Evolutionary conservation across 2,113 vertebrate species (phyloP), one percentile per base, ranked within the genome.

Genomic region (Epinephelus moara): DNA sequence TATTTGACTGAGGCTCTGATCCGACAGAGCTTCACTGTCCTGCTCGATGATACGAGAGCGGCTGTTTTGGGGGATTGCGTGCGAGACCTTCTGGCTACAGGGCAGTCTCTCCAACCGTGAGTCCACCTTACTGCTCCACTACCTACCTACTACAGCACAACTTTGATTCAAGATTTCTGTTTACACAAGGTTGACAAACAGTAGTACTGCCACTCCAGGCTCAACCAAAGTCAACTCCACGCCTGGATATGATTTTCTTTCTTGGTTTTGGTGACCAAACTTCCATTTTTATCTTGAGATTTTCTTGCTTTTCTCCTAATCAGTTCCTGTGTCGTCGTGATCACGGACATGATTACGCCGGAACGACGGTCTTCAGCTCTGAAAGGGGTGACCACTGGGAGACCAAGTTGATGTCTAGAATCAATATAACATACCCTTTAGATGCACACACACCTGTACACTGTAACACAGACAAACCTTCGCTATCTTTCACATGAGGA

Each of bases 171-270:
- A 45, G 80, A 61, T 82, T 84, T 81, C 56, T 0, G 19, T 87
- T 84, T 83, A 82, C 80, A 76, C 73, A 49, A 62, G 40, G 56
- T 69, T 78, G 80, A 81, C 76, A 53, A 50, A 72, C 67, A 61
- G 71, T 60, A 55, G 70, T 72, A 84, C 88, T 88, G 87, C 85
- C 82, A 77, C 78, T 82, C 74, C 67, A 68, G 89, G 74, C 75
- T 87, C 25, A 86, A 88, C 87, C 88, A 92, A 89, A 88, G 88
- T 82, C 82, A 50, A 42, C 73, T 61, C 69, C 68, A 70, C 70
- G 25, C 61, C 80, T 66, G 75, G 57, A 64, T 37, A 33, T 53
- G 33, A 47, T 13, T 37, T 52, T 63, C 30, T 47, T 37, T 45
- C 42, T 42, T 23, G 49, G 69, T 83, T 80, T 52, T 63, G n/a